Percentiles rank a stretch among this genome's conserved stretches.
phyloP scores from a whole-genome alignment of 2,888 invertebrate genomes.

The Tetrapedia diversipes region DNA sequence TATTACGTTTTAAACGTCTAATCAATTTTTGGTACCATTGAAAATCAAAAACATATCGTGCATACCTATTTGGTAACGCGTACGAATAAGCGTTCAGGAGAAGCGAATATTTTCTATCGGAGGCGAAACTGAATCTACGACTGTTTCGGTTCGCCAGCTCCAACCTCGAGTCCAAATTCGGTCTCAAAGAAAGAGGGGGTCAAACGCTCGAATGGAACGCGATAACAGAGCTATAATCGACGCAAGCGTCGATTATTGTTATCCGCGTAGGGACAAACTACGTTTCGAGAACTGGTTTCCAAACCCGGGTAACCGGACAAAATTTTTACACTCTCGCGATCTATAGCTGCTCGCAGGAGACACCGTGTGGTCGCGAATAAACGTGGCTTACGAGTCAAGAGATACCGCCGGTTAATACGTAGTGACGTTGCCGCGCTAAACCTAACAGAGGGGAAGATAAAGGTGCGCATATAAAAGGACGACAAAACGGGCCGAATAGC shows the following conservation, averaged over 20 bases:
- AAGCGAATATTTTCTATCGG: background rate
- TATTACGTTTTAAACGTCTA: no score
- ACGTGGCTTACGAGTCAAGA: constrained; percentile 21
- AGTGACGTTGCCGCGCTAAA: constrained; percentile 48
- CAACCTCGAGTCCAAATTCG: background rate
- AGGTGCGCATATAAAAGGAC: constrained; percentile 31
- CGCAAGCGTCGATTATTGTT: constrained; percentile 17
- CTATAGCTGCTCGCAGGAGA: no score
- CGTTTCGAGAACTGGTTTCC: constrained; percentile 72
- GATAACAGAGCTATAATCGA: constrained; percentile 2
- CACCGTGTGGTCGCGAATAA: constrained; percentile 19
- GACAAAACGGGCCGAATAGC: constrained; percentile 24
- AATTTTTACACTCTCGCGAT: constrained; percentile 25
- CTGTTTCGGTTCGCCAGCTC: constrained; percentile 4
- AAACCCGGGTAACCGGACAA: constrained; percentile 38
- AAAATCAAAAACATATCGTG: no score
- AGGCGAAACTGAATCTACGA: background rate
- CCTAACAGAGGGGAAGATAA: constrained; percentile 42
- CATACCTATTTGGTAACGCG: no score
- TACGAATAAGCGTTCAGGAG: no score
- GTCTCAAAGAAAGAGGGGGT: constrained; percentile 7
- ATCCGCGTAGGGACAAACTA: constrained; percentile 48
- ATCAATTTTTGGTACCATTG: no score
- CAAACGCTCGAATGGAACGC: constrained; percentile 18
- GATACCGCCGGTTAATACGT: constrained; percentile 38